These are phyloP conservation scores for Puma concolor DNA, from an alignment of 2,113 vertebrate genomes.

Conservation along the genomic window DNA sequence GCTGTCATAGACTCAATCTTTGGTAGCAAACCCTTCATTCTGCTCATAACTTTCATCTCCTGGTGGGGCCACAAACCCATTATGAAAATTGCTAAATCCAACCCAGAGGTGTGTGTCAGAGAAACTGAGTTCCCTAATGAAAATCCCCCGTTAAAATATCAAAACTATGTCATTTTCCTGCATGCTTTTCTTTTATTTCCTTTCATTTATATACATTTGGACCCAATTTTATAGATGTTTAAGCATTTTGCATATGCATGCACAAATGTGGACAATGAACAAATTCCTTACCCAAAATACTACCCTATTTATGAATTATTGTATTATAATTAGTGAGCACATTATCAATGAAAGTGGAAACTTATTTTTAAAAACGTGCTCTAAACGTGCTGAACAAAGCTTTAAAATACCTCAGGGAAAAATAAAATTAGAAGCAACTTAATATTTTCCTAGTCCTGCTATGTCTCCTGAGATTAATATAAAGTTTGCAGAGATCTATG, in stretches of 20 bases:
- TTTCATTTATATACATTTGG: conserved; percentile 11
- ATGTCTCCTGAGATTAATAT: conserved; percentile 72
- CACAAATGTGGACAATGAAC: not conserved
- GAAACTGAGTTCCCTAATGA: not conserved
- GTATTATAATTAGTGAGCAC: conserved; percentile 11
- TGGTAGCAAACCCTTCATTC: not conserved
- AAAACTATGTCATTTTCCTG: conserved; percentile 34
- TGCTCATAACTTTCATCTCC: not conserved
- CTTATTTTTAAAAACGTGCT: conserved; percentile 51
- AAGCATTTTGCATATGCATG: not conserved
- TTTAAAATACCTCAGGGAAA: conserved; percentile 73
- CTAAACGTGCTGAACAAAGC: conserved; percentile 65
- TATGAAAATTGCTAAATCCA: not conserved
- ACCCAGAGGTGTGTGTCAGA: conserved; percentile 1
- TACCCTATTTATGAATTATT: conserved; percentile 19
- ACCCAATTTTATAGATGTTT: not conserved
- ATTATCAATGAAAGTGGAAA: conserved; percentile 46
- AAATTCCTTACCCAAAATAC: conserved; percentile 45
- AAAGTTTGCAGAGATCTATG: conserved; percentile 65
- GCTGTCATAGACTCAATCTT: not conserved
- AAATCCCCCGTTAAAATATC: not conserved
- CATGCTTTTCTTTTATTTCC: not conserved
- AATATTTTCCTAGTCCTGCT: conserved; percentile 62
- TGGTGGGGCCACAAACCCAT: not conserved
- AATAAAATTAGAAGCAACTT: conserved; percentile 77